Conservation (phyloP, 2,888 invertebrate species). For the Anodontia alba region DNA sequence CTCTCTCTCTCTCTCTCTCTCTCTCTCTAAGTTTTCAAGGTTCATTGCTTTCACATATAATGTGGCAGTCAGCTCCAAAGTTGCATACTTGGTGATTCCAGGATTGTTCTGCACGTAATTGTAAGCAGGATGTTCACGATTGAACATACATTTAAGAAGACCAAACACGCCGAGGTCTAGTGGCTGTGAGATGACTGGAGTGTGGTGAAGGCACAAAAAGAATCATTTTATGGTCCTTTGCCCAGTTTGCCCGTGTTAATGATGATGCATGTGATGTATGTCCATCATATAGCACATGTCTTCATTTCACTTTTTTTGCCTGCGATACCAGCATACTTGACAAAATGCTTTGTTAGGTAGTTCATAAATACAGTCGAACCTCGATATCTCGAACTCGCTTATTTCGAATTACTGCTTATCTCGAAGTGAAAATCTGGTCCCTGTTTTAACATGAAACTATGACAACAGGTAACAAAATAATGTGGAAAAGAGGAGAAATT, state of each 20-base stretch:
- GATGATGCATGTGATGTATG: slow-evolving; percentile 47
- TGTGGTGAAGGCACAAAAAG: slow-evolving; percentile 59
- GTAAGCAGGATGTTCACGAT: slow-evolving; percentile 43
- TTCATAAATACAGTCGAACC: no score
- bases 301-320: background rate
- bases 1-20: no score
- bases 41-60: slow-evolving; percentile 41
- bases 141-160: slow-evolving; percentile 42
- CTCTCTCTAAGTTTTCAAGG: slow-evolving; percentile 44
- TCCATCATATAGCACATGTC: slow-evolving; percentile 48
- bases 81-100: slow-evolving; percentile 44
- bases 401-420: no score
- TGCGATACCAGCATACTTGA: slow-evolving; percentile 19
- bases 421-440: no score
- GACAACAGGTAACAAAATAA: no score
- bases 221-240: slow-evolving; percentile 42
- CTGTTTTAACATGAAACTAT: no score
- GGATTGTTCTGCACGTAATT: slow-evolving; percentile 41
- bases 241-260: slow-evolving; percentile 29
- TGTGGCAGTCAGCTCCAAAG: slow-evolving; percentile 35
- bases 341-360: slow-evolving; percentile 40
- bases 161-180: slow-evolving; percentile 52
- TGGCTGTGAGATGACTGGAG: slow-evolving; percentile 48
- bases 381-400: no score
- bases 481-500: no score